Evolutionary conservation across 1,140 invertebrate species (phyloP).

Genomic region (Lordiphosa stackelbergi): DNA sequence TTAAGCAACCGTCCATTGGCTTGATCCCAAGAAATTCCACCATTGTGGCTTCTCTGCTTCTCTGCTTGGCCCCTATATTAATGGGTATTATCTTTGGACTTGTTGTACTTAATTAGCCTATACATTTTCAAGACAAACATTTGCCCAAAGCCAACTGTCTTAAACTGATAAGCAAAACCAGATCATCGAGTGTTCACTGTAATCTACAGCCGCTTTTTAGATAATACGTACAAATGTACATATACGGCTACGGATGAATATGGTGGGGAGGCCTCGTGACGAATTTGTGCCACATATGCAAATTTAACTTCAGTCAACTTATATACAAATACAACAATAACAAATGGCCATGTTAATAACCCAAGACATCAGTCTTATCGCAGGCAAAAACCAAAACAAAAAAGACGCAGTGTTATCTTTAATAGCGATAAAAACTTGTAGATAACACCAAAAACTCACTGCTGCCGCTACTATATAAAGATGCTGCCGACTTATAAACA

Average conservation of each 20-base stretch:
- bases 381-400: not conserved
- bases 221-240: not conserved
- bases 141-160: slow-evolving; percentile 14
- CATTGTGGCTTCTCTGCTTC: too few relatives aligned
- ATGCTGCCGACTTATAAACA: slow-evolving; percentile 21
- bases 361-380: slow-evolving; percentile 22
- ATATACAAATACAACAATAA: slow-evolving; percentile 41
- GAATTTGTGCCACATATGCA: slow-evolving; percentile 58
- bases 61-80: too few relatives aligned
- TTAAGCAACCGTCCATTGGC: too few relatives aligned
- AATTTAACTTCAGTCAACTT: slow-evolving; percentile 44
- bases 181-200: slow-evolving; percentile 36
- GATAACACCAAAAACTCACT: slow-evolving; percentile 23
- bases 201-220: not conserved
- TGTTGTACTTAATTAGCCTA: not conserved
- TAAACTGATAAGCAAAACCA: slow-evolving; percentile 36
- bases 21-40: too few relatives aligned
- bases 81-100: not conserved
- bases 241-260: too few relatives aligned
- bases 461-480: slow-evolving; percentile 32
- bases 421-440: slow-evolving; percentile 35
- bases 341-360: slow-evolving; percentile 42
- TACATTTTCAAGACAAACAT: slow-evolving; percentile 23
- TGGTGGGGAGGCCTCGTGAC: slow-evolving; percentile 19
- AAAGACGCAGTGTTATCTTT: slow-evolving; percentile 58